Evolutionary conservation across 2,888 invertebrate species (phyloP).

Genomic region (Drosophila meridionalis): DNA sequence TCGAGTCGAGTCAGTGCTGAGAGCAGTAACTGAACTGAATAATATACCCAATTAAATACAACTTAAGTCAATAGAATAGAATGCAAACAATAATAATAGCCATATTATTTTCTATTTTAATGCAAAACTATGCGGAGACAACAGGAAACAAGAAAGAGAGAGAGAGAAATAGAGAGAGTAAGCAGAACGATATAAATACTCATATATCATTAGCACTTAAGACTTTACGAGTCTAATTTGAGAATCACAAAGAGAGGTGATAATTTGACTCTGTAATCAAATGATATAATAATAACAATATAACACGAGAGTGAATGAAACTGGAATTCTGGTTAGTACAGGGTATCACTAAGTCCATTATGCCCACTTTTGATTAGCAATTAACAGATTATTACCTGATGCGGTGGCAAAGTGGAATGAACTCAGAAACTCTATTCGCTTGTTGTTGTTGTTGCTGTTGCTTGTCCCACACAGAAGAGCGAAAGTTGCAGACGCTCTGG

Average conservation of each 20-base stretch:
- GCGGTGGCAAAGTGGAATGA: slow-evolving; percentile 24
- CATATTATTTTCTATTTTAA: neutral
- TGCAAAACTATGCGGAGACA: neutral
- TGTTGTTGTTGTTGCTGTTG: slow-evolving; percentile 5
- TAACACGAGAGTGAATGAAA: neutral
- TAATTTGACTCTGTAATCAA: slow-evolving; percentile 2
- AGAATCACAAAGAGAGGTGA: slow-evolving; percentile 5
- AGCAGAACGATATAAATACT: neutral
- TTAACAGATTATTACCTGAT: slow-evolving; percentile 7
- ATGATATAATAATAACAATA: slow-evolving; percentile 4
- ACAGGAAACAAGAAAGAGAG: neutral
- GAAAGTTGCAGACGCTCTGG: slow-evolving; percentile 49
- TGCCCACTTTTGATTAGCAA: slow-evolving; percentile 14
- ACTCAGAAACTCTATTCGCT: slow-evolving; percentile 18
- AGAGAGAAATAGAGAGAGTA: neutral
- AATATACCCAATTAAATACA: neutral
- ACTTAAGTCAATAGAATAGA: neutral
- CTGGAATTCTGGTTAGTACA: neutral
- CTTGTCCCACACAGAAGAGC: slow-evolving; percentile 43
- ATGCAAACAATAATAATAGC: neutral
- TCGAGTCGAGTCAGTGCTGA: neutral
- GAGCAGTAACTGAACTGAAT: neutral
- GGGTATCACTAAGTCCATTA: neutral
- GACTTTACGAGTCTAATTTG: neutral
- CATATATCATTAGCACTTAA: neutral